These are phyloP conservation scores for Crotalus tigris DNA, from an alignment of 2,113 vertebrate species.

Conservation along the genomic window DNA sequence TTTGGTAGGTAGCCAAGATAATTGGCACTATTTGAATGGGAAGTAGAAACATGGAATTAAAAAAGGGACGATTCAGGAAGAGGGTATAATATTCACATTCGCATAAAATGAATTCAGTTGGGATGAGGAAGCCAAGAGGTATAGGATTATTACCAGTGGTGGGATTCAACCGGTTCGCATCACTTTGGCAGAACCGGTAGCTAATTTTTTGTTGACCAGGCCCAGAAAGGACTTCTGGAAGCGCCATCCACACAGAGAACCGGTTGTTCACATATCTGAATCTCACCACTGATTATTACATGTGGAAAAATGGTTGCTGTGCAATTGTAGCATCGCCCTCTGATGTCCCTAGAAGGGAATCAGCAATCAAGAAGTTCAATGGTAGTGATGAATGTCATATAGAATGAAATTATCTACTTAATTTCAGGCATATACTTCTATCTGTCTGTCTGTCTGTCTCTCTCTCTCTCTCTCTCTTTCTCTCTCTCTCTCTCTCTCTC, in stretches of 20 bases:
- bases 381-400: background rate
- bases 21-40: background rate
- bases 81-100: background rate
- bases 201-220: too few species aligned
- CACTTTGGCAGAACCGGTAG: too few species aligned
- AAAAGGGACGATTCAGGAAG: background rate
- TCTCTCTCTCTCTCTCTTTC: too few species aligned
- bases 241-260: too few species aligned
- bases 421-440: background rate
- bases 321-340: background rate
- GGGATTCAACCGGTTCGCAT: too few species aligned
- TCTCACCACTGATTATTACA: too few species aligned
- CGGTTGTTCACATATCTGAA: too few species aligned
- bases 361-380: background rate
- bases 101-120: background rate
- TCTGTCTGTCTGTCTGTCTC: too few species aligned
- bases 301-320: background rate
- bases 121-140: background rate
- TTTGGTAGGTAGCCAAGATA: background rate
- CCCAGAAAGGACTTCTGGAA: too few species aligned
- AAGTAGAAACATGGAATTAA: background rate
- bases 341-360: background rate
- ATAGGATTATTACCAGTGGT: background rate
- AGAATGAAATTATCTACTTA: background rate
- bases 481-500: too few species aligned